Evolutionary conservation across 2,888 invertebrate genomes (phyloP), one percentile per base, ranked within the genome.

Genomic region (Spatulosminthurus flaviceps): DNA sequence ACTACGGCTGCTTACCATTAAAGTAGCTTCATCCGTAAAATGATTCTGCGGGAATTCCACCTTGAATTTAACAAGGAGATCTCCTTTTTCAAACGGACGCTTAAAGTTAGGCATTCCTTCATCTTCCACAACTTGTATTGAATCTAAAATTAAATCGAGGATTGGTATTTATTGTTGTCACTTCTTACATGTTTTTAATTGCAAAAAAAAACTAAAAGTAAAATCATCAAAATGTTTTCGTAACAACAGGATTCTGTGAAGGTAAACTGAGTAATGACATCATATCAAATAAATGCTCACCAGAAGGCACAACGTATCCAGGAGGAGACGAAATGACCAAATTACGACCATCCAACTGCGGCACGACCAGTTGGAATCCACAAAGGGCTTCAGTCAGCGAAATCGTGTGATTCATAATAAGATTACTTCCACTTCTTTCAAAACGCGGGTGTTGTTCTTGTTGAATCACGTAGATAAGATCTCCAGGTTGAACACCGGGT

Each of bases 61-160:
- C 86, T 92, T 92, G 89, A 98, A 96, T 86, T 93, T 93, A 78
- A 97, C 91, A 87, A 93, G 93, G 73, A 98, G 89, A 88, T 95
- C 93, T 77, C 97, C 97, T 87, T 92, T 93, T 86, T 95, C 93
- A 87, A 93, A 93, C 7, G 95, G 94, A 88, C 93, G 93, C 87
- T 93, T 93, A 86, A 92, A 92, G 51, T 91, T 90, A 0, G 97
- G 97, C 96, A 97, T 97, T 26, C 97, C 97, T 88, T 96, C 95
- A 5, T 93, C 93, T 81, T 89, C 89, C 78, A 97, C 92, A 81
- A 92, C 92, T 87, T 93, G 94, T 1, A 94, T 88, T 78, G 87
- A 86, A 77, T 89, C 90, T 89, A 83, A n/a, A n/a, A n/a, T n/a
- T n/a, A n/a, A n/a, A n/a, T n/a, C n/a, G n/a, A n/a, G n/a, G n/a